Conservation (phyloP, 2,113 vertebrate species). For the Cairina moschata region DNA sequence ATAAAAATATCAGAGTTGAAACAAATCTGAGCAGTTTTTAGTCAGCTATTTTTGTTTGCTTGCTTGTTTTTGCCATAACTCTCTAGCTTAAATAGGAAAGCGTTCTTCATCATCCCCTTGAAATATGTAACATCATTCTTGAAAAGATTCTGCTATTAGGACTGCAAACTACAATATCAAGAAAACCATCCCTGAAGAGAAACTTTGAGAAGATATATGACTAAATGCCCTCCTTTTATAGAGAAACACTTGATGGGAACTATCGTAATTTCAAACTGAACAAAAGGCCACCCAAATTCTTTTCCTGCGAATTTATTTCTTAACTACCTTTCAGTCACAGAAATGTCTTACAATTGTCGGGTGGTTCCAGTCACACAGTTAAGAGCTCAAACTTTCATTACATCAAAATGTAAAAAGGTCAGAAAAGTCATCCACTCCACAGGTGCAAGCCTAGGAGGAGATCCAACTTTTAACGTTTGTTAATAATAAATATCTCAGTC, state of each 20-base stretch:
- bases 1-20: background rate
- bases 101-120: background rate
- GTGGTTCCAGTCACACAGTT: background rate
- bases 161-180: background rate
- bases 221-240: constrained; percentile 42
- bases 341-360: constrained; percentile 26
- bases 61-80: background rate
- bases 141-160: constrained; percentile 13
- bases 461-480: background rate
- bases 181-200: constrained; percentile 33
- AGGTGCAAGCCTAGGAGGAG: background rate
- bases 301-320: constrained; percentile 49
- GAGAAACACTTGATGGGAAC: constrained; percentile 11
- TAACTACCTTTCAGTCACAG: constrained; percentile 45
- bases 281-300: constrained; percentile 32
- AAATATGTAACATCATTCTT: constrained; percentile 6
- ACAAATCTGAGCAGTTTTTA: background rate
- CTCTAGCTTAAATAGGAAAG: constrained; percentile 14
- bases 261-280: constrained; percentile 49
- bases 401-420: constrained; percentile 46
- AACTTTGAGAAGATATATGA: constrained; percentile 39
- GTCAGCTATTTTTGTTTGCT: background rate
- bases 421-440: background rate
- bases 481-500: constrained; percentile 38
- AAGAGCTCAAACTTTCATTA: constrained; percentile 60